phyloP scores from a whole-genome alignment of 2,797 vertebrate species.

The Lithobates pipiens region DNA sequence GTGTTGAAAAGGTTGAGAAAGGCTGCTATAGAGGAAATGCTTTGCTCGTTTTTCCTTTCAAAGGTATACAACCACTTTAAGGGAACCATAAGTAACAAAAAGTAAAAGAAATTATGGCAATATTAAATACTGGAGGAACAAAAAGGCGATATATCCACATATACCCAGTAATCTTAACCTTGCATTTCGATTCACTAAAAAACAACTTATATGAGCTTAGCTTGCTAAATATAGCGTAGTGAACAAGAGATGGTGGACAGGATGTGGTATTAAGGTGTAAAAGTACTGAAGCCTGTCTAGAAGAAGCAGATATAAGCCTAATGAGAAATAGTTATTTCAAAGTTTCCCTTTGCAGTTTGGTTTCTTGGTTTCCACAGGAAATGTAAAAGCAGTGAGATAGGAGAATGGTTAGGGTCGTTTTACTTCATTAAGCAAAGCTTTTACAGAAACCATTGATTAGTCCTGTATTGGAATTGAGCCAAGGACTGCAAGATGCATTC shows the following conservation, averaged over 20 bases:
- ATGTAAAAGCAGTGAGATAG: background rate
- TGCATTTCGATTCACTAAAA: too few relatives aligned
- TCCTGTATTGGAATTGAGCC: background rate
- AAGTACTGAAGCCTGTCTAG: background rate
- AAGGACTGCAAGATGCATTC: background rate
- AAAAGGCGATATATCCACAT: too few relatives aligned
- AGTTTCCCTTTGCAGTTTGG: background rate
- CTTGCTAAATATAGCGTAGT: too few relatives aligned
- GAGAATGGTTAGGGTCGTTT: background rate
- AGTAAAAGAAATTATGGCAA: too few relatives aligned
- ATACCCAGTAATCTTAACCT: too few relatives aligned
- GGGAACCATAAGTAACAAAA: too few relatives aligned
- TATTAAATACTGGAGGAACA: too few relatives aligned
- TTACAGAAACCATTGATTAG: background rate
- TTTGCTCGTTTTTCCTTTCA: too few relatives aligned
- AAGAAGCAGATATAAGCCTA: background rate
- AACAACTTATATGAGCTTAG: background rate
- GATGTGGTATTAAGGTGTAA: background rate
- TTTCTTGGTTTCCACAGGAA: conserved; percentile 10
- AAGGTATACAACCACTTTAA: too few relatives aligned
- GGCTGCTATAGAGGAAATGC: too few relatives aligned
- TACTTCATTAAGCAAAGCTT: conserved; percentile 4
- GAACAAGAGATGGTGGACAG: conserved; percentile 6
- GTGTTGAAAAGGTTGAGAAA: too few relatives aligned
- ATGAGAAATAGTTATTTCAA: background rate